Evolutionary conservation across 2,888 invertebrate species (phyloP).

Genomic region (Zonitis immaculata): DNA sequence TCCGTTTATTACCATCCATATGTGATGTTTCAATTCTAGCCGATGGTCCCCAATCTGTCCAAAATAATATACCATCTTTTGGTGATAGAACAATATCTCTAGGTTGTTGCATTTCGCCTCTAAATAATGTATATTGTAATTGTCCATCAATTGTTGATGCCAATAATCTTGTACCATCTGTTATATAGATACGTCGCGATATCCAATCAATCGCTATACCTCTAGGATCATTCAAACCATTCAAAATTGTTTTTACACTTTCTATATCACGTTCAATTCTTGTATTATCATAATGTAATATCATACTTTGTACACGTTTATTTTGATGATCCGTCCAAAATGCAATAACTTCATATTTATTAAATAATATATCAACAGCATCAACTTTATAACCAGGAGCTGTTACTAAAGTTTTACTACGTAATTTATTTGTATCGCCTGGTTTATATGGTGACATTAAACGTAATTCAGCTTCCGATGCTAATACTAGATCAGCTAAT

Average conservation of each 20-base stretch:
- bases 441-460: conserved; percentile 61
- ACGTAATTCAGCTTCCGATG: conserved; percentile 58
- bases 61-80: conserved; percentile 63
- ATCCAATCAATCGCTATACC: conserved; percentile 73
- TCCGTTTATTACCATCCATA: conserved; percentile 58
- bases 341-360: conserved; percentile 36
- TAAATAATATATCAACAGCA: conserved; percentile 52
- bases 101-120: conserved; percentile 57
- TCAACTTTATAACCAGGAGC: conserved; percentile 52
- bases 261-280: conserved; percentile 29
- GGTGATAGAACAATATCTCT: conserved; percentile 65
- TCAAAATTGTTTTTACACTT: conserved; percentile 42
- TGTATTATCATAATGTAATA: conserved; percentile 31
- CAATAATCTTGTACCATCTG: conserved; percentile 53
- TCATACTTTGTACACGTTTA: conserved; percentile 47
- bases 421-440: conserved; percentile 42
- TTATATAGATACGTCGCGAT: conserved; percentile 64
- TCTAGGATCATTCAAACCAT: conserved; percentile 60
- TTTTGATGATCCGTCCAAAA: conserved; percentile 51
- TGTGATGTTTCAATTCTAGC: conserved; percentile 61
- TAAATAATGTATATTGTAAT: conserved; percentile 53
- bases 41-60: conserved; percentile 67
- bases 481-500: conserved; percentile 60
- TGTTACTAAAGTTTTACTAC: conserved; percentile 43
- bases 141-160: conserved; percentile 57